Percentiles rank a stretch among this genome's conserved stretches.
Evolutionary conservation across 1,140 invertebrate species (phyloP).

Genomic region (Pseudomyrmex gracilis): DNA sequence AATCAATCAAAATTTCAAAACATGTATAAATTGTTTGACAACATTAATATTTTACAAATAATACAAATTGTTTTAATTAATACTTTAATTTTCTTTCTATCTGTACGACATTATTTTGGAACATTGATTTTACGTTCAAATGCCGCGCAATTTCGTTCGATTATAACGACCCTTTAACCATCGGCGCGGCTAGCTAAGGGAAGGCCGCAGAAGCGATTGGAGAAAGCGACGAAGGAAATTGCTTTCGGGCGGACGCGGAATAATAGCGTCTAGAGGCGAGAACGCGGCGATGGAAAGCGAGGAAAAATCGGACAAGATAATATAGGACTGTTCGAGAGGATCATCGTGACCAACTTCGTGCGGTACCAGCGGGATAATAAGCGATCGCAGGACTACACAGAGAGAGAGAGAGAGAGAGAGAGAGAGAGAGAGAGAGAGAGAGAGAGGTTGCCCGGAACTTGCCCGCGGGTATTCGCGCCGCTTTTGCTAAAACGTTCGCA

Average conservation of each 20-base stretch:
- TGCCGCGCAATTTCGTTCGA: conserved; percentile 14
- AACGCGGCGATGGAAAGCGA: conserved; percentile 36
- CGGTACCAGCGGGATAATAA: conserved; percentile 29
- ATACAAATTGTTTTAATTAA: background rate
- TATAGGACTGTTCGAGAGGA: conserved; percentile 12
- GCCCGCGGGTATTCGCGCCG: conserved; percentile 22
- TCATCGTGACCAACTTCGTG: conserved; percentile 31
- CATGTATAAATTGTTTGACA: background rate
- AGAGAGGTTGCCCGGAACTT: background rate
- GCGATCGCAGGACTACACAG: conserved; percentile 1
- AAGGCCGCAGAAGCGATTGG: conserved; percentile 41
- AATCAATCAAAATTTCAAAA: background rate
- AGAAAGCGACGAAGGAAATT: conserved; percentile 48
- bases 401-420: too few relatives aligned
- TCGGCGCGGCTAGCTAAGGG: conserved; percentile 7
- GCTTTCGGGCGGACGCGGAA: conserved; percentile 34
- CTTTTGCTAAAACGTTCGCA: conserved; percentile 26
- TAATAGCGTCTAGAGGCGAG: conserved; percentile 24
- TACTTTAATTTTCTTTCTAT: background rate
- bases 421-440: background rate
- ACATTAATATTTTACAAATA: too few relatives aligned
- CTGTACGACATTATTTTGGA: background rate
- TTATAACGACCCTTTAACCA: conserved; percentile 37
- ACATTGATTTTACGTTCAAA: conserved; percentile 15
- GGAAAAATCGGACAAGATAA: conserved; percentile 41